These are phyloP conservation scores for Eupithecia exiguata DNA, from an alignment of 2,888 invertebrate genomes.

Conservation along the genomic window DNA sequence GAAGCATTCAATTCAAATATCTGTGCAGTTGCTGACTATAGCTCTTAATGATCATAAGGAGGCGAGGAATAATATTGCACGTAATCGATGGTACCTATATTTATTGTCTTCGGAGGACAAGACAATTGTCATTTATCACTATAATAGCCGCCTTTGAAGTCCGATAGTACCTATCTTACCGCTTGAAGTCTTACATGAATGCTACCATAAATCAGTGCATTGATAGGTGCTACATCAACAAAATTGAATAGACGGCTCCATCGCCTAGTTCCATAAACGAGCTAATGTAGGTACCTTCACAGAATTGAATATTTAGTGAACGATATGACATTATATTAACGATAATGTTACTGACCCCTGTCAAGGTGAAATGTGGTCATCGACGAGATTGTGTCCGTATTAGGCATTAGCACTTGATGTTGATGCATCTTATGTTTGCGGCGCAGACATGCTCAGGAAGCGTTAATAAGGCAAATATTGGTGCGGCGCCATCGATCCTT, in stretches of 20 bases:
- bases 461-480: slow-evolving; percentile 53
- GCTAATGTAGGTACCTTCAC: slow-evolving; percentile 11
- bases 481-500: slow-evolving; percentile 51
- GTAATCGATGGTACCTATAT: slow-evolving; percentile 71
- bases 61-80: slow-evolving; percentile 78
- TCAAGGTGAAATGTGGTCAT: slow-evolving; percentile 71
- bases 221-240: slow-evolving; percentile 57
- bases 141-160: slow-evolving; percentile 81
- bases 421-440: slow-evolving; percentile 57
- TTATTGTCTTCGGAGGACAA: slow-evolving; percentile 78
- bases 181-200: slow-evolving; percentile 61
- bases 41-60: slow-evolving; percentile 78
- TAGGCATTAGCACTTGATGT: slow-evolving; percentile 67
- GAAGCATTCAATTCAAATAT: slow-evolving; percentile 81
- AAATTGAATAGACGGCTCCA: slow-evolving; percentile 51
- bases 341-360: slow-evolving; percentile 63
- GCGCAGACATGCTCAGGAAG: slow-evolving; percentile 47
- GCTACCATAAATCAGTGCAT: slow-evolving; percentile 63
- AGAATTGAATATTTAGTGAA: slow-evolving; percentile 34
- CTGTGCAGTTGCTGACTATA: slow-evolving; percentile 72
- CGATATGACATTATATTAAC: slow-evolving; percentile 50
- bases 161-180: slow-evolving; percentile 78
- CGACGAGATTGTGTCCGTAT: slow-evolving; percentile 59
- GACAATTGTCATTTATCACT: slow-evolving; percentile 82
- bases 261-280: slow-evolving; percentile 43